A percentile compares a stretch with the other conserved stretches of the same genome.
Conservation (phyloP, 2,797 vertebrate species). For the Melanotaenia parkinsoni region DNA sequence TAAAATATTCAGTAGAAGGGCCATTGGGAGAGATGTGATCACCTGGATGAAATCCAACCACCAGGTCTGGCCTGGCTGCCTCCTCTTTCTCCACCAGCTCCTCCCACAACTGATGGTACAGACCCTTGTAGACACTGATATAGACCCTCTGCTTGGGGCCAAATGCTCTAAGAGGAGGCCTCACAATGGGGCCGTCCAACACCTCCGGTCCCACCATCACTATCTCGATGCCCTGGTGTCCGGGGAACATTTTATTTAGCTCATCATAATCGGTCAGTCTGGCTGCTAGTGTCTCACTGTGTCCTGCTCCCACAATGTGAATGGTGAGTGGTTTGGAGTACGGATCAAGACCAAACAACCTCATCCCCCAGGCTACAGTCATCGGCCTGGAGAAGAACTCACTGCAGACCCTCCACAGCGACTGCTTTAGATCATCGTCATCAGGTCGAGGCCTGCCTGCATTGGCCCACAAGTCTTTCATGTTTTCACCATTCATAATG, state of each 20-base stretch:
- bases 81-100: slow-evolving; percentile 88
- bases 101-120: slow-evolving; percentile 96
- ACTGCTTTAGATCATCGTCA: slow-evolving; percentile 81
- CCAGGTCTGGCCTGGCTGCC: slow-evolving; percentile 86
- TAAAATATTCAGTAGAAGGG: neutral
- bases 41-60: slow-evolving; percentile 95
- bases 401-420: slow-evolving; percentile 86
- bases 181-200: slow-evolving; percentile 82
- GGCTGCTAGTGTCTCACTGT: slow-evolving; percentile 88
- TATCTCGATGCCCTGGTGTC: slow-evolving; percentile 88
- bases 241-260: slow-evolving; percentile 89
- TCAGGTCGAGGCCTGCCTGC: slow-evolving; percentile 85
- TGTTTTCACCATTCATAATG: slow-evolving; percentile 82
- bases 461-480: slow-evolving; percentile 88
- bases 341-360: slow-evolving; percentile 81
- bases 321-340: slow-evolving; percentile 84
- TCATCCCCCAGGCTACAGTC: slow-evolving; percentile 84
- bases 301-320: slow-evolving; percentile 90
- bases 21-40: slow-evolving; percentile 50
- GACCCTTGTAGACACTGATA: slow-evolving; percentile 87
- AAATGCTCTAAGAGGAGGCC: slow-evolving; percentile 81
- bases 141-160: slow-evolving; percentile 84
- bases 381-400: slow-evolving; percentile 88
- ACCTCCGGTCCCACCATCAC: slow-evolving; percentile 94
- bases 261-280: slow-evolving; percentile 89